These are phyloP conservation scores for Sphaerophoria rueppellii DNA, from an alignment of 2,888 invertebrate species.

Conservation along the genomic window DNA sequence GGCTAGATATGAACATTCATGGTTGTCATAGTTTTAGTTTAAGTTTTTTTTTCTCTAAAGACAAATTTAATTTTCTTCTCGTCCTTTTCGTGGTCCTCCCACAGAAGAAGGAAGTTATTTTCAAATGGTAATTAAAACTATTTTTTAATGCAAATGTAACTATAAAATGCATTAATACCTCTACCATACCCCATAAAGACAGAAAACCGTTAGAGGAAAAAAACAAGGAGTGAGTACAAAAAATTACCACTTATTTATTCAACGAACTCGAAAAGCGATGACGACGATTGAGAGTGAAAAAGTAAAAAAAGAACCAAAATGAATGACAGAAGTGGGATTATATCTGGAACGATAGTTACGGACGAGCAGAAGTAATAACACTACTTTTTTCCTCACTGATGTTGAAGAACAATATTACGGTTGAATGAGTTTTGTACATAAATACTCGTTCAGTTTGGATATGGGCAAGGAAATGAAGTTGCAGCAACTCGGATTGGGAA, in stretches of 20 bases:
- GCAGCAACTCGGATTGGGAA: conserved; percentile 22
- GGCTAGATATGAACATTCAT: conserved; percentile 40
- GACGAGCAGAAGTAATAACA: conserved; percentile 15
- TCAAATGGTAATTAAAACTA: conserved; percentile 64
- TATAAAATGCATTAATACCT: conserved; percentile 15
- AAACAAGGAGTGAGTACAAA: neutral
- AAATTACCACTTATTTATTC: conserved; percentile 48
- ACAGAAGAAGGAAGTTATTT: conserved; percentile 49
- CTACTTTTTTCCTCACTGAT: neutral
- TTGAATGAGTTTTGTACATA: conserved; percentile 27
- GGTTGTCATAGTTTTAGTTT: conserved; percentile 24
- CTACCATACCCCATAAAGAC: too few relatives aligned
- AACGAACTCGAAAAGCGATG: conserved; percentile 27
- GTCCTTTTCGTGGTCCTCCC: neutral
- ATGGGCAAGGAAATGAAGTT: neutral
- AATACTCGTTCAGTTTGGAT: neutral
- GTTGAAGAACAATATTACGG: conserved; percentile 17
- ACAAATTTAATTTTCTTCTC: conserved; percentile 4
- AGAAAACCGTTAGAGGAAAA: conserved; percentile 4
- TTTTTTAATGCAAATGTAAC: conserved; percentile 49
- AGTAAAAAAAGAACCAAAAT: neutral
- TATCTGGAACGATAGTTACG: conserved; percentile 19
- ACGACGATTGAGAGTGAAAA: neutral
- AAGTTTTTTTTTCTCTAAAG: neutral
- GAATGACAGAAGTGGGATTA: neutral